phyloP scores from a whole-genome alignment of 2,113 vertebrate genomes.

The Caranx ignobilis region DNA sequence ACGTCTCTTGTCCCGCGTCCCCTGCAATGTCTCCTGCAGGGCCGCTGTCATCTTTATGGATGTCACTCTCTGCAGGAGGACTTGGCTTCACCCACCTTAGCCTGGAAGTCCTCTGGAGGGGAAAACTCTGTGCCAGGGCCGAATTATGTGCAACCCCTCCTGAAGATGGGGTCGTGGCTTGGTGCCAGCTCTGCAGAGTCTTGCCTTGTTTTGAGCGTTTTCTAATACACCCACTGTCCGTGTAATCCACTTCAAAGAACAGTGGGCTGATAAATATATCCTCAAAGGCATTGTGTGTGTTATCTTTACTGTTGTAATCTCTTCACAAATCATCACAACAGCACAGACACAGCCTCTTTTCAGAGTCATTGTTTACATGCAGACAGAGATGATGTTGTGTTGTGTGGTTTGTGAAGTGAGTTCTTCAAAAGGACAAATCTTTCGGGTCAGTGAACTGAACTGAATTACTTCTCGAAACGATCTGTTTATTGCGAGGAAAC shows the following conservation, averaged over 20 bases:
- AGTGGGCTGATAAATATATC: conserved; percentile 12
- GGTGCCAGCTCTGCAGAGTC: conserved; percentile 19
- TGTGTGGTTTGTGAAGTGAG: too few relatives aligned
- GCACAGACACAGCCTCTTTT: conserved; percentile 12
- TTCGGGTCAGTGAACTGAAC: too few relatives aligned
- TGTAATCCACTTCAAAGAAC: conserved; percentile 40
- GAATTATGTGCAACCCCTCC: conserved; percentile 16
- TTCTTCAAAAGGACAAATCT: too few relatives aligned
- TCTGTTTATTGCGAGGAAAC: too few relatives aligned
- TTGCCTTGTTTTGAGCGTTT: conserved; percentile 10
- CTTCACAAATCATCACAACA: background rate
- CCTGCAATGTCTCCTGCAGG: conserved; percentile 14
- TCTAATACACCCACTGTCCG: conserved; percentile 7
- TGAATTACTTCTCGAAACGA: too few relatives aligned
- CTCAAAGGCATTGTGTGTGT: conserved; percentile 7
- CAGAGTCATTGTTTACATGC: background rate
- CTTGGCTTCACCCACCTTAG: background rate
- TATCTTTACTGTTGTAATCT: background rate
- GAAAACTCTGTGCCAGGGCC: background rate
- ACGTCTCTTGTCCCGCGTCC: conserved; percentile 18
- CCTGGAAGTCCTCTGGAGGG: conserved; percentile 24
- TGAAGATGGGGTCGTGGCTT: conserved; percentile 19
- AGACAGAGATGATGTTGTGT: background rate
- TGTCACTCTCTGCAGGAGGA: conserved; percentile 37
- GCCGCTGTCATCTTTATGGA: conserved; percentile 57